Percentiles rank a stretch among this genome's conserved stretches.
These are phyloP conservation scores for Peromyscus attwateri DNA, from an alignment of 2,797 vertebrate species.

Conservation along the genomic window DNA sequence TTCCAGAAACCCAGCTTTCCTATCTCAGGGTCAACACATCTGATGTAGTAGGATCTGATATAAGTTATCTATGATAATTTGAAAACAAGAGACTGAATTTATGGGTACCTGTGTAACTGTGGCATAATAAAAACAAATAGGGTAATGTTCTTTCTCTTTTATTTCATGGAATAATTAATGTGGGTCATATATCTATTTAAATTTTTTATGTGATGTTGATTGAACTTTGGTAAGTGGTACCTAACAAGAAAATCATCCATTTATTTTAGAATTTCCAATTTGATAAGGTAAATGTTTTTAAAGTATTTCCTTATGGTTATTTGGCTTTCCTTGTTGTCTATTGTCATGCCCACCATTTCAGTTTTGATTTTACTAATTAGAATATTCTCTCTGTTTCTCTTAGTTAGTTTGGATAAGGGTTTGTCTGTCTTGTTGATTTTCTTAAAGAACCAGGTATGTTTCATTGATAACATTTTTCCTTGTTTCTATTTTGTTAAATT, in stretches of 20 bases:
- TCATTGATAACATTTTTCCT: neutral
- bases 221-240: neutral
- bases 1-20: neutral
- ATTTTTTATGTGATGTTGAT: neutral
- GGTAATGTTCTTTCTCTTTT: neutral
- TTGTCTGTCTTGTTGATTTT: neutral
- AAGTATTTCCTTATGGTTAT: neutral
- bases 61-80: neutral
- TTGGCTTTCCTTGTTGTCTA: neutral
- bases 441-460: neutral
- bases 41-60: neutral
- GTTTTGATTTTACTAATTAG: neutral
- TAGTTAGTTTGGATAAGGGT: too few relatives aligned
- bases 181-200: neutral
- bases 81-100: neutral
- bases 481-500: neutral
- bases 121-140: neutral
- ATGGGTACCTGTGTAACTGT: neutral
- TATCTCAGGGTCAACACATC: neutral
- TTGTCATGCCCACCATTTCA: neutral
- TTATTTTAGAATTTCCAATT: neutral
- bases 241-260: neutral
- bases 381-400: too few relatives aligned
- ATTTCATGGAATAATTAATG: neutral
- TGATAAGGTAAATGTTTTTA: neutral